Evolutionary conservation across 2,888 invertebrate genomes (phyloP).

Genomic region (Philhelius pedissequus): DNA sequence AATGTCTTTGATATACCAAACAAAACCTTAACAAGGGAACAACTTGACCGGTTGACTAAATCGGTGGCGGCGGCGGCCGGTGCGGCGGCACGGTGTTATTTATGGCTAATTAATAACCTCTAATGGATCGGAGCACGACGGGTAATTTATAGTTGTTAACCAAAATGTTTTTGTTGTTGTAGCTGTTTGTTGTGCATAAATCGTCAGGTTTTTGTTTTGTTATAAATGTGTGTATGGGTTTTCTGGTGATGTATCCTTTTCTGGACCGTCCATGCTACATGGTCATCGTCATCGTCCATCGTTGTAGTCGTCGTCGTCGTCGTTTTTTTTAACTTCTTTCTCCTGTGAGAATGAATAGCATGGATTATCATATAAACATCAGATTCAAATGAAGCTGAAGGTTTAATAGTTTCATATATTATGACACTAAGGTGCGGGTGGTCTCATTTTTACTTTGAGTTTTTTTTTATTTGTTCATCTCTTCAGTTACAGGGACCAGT

Average conservation of each 20-base stretch:
- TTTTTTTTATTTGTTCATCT: not conserved
- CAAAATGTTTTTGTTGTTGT: constrained; percentile 63
- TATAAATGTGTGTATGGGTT: constrained; percentile 2
- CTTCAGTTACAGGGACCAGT: not conserved
- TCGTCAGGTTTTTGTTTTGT: constrained; percentile 53
- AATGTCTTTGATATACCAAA: not conserved
- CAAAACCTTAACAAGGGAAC: not conserved
- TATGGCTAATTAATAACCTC: constrained; percentile 67
- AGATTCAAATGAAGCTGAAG: constrained; percentile 49
- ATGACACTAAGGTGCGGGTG: constrained; percentile 62
- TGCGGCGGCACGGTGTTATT: constrained; percentile 34
- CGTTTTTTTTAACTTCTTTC: not conserved
- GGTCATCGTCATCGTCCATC: not conserved
- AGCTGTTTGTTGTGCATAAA: constrained; percentile 62
- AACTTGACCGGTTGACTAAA: not conserved
- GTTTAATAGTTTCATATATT: constrained; percentile 64
- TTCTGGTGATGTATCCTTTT: constrained; percentile 52
- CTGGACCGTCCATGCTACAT: not conserved
- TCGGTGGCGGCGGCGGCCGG: not conserved
- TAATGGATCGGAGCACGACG: constrained; percentile 61
- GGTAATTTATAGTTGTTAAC: constrained; percentile 63
- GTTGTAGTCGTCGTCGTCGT: constrained; percentile 1
- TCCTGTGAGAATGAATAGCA: constrained; percentile 33
- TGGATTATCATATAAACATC: constrained; percentile 54
- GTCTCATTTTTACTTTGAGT: constrained; percentile 24